A percentile compares a stretch with the other conserved stretches of the same genome.
Evolutionary conservation across 2,888 invertebrate genomes (phyloP).

Genomic region (Psococerastis gibbosa): DNA sequence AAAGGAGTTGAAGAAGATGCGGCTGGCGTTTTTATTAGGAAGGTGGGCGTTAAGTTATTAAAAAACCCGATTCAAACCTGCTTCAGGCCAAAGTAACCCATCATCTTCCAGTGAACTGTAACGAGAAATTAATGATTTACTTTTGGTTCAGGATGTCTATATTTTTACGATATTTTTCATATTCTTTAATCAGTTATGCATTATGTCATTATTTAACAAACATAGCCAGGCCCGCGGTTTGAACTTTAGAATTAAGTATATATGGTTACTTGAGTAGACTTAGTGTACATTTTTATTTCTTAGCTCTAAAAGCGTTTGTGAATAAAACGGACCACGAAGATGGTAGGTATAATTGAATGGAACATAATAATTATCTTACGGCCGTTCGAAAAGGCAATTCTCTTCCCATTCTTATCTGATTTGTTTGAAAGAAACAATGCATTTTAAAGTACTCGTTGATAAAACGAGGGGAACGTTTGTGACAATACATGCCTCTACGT

Average conservation of each 20-base stretch:
- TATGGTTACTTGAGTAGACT: too few species aligned
- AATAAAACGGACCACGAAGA: too few species aligned
- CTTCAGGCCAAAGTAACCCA: background rate
- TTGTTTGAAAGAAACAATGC: too few species aligned
- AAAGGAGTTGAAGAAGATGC: background rate
- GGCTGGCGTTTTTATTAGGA: background rate
- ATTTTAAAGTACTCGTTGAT: too few species aligned
- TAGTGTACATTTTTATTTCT: too few species aligned
- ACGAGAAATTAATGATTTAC: background rate
- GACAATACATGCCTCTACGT: too few species aligned
- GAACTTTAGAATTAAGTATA: background rate
- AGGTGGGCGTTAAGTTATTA: background rate
- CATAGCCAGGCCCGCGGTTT: background rate
- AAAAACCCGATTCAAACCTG: background rate
- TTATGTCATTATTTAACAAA: background rate
- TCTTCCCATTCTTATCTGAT: too few species aligned
- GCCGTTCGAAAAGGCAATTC: too few species aligned
- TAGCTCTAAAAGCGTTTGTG: too few species aligned
- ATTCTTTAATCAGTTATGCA: background rate
- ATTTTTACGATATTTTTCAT: background rate
- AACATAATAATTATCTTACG: too few species aligned
- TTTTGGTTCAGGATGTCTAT: background rate
- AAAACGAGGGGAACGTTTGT: too few species aligned
- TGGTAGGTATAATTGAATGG: too few species aligned
- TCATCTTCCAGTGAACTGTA: background rate